Conservation (phyloP, 2,113 vertebrate genomes). For the Girardinichthys multiradiatus region DNA sequence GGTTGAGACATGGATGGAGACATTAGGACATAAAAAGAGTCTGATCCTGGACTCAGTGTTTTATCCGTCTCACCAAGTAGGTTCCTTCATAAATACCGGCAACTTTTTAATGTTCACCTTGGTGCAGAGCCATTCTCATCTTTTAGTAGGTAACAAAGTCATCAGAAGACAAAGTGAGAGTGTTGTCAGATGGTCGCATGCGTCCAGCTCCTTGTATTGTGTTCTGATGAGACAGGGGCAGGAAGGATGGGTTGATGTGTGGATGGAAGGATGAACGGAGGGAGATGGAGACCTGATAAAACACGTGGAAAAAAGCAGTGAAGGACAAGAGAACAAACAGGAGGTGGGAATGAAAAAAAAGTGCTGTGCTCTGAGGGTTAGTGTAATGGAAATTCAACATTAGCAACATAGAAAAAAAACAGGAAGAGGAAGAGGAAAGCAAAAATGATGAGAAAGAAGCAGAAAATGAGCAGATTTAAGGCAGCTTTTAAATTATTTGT, state of each 20-base stretch:
- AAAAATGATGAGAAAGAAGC: no score
- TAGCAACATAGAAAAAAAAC: background rate
- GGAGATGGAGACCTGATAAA: slow-evolving; percentile 57
- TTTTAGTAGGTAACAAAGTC: slow-evolving; percentile 22
- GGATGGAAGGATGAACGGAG: slow-evolving; percentile 26
- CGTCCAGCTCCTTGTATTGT: slow-evolving; percentile 25
- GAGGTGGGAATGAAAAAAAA: background rate
- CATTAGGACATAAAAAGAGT: background rate
- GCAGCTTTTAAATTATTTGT: no score
- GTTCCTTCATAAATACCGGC: slow-evolving; percentile 26
- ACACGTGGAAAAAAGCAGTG: slow-evolving; percentile 25
- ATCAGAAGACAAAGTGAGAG: slow-evolving; percentile 28
- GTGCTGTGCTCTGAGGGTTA: background rate
- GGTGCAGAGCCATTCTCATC: slow-evolving; percentile 11
- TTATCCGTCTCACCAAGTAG: slow-evolving; percentile 15
- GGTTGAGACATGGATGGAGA: background rate
- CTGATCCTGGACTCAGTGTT: background rate
- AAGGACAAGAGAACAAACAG: slow-evolving; percentile 20
- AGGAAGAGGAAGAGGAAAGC: background rate
- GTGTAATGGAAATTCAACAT: no score
- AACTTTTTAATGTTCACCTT: slow-evolving; percentile 1
- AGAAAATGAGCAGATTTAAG: no score
- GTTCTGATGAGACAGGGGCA: slow-evolving; percentile 46
- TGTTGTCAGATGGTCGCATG: slow-evolving; percentile 10
- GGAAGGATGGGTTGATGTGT: slow-evolving; percentile 42